Evolutionary conservation across 2,797 vertebrate species (phyloP).

Genomic region (Myoxocephalus aenaeus): DNA sequence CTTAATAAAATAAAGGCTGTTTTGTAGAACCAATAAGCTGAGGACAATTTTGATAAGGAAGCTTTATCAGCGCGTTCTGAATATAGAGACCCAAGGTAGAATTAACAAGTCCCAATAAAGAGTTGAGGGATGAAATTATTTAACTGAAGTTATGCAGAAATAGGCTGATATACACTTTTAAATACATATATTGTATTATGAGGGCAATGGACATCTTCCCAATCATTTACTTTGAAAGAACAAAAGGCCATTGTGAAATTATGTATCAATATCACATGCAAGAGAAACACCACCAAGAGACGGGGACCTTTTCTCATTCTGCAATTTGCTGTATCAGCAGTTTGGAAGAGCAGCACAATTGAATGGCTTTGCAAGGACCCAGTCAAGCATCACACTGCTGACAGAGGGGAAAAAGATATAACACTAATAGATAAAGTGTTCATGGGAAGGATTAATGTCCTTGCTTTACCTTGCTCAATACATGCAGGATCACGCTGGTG

Average conservation of each 20-base stretch:
- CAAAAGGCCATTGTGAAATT: not conserved
- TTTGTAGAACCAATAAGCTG: not conserved
- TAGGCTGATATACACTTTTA: not conserved
- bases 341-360: constrained; percentile 48
- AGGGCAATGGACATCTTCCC: not conserved
- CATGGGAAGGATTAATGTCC: constrained; percentile 76
- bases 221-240: constrained; percentile 23
- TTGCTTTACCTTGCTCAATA: constrained; percentile 71
- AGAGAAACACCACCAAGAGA: constrained; percentile 44
- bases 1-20: not conserved
- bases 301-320: constrained; percentile 60
- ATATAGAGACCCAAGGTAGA: not conserved
- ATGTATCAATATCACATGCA: constrained; percentile 43
- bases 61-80: not conserved
- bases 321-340: constrained; percentile 68
- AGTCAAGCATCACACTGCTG: constrained; percentile 73
- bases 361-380: constrained; percentile 65
- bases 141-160: not conserved
- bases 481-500: not conserved
- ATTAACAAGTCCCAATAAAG: not conserved
- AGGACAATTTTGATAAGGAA: not conserved
- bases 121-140: not conserved
- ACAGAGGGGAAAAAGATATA: constrained; percentile 60
- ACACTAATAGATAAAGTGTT: constrained; percentile 66
- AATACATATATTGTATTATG: not conserved